A percentile compares a stretch with the other conserved stretches of the same genome.
Conservation (phyloP, 2,113 vertebrate genomes). For the Pseudolaguvia tuberculata region DNA sequence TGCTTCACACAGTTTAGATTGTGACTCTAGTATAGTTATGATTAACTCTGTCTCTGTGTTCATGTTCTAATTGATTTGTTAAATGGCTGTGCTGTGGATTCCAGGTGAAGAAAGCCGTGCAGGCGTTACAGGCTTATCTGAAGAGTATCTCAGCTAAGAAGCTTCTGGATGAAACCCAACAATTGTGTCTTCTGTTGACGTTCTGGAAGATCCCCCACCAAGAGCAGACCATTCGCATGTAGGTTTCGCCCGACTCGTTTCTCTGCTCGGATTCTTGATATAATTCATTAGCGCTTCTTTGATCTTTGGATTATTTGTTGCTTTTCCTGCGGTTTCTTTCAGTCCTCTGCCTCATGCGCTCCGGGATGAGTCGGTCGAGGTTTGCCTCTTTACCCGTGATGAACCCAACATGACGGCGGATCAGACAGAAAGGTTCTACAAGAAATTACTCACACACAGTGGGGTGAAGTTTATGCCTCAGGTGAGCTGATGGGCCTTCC, state of each 20-base stretch:
- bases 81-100: background rate
- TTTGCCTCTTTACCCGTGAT: conserved; percentile 91
- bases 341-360: conserved; percentile 80
- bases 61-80: background rate
- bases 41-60: no score
- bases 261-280: background rate
- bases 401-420: conserved; percentile 79
- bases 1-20: background rate
- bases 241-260: conserved; percentile 49
- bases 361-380: conserved; percentile 69
- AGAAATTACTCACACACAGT: conserved; percentile 71
- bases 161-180: conserved; percentile 68
- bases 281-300: no score
- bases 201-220: conserved; percentile 81
- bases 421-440: conserved; percentile 82
- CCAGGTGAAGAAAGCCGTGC: conserved; percentile 80
- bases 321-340: background rate
- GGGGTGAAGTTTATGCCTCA: conserved; percentile 73
- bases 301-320: no score
- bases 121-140: conserved; percentile 72
- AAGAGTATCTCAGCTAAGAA: conserved; percentile 61
- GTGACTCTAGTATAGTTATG: background rate
- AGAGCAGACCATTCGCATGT: conserved; percentile 75
- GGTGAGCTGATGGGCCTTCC: conserved; percentile 62
- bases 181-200: conserved; percentile 75